phyloP scores from a whole-genome alignment of 2,797 vertebrate genomes.

The Smutsia gigantea region DNA sequence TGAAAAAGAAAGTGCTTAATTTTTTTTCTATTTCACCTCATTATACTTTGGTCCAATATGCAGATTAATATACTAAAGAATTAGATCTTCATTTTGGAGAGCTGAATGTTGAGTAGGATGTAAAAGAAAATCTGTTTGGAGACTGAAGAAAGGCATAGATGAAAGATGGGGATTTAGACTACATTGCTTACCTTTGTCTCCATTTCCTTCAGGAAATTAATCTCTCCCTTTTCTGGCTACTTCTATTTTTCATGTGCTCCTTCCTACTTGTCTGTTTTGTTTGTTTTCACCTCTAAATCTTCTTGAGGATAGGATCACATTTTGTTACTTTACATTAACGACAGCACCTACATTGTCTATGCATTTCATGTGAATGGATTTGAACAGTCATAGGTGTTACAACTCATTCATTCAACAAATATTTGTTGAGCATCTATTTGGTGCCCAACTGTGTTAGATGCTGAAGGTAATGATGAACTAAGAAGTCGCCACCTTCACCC shows the following conservation, averaged over 20 bases:
- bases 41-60: background rate
- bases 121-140: conserved; percentile 2
- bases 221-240: background rate
- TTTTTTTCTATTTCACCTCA: background rate
- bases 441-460: background rate
- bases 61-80: background rate
- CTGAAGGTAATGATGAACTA: background rate
- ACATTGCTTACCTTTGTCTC: background rate
- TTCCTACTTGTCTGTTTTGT: background rate
- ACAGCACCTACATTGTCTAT: background rate
- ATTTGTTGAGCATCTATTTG: background rate
- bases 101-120: background rate
- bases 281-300: background rate
- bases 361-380: background rate
- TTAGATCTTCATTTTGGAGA: conserved; percentile 41
- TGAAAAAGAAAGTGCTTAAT: conserved; percentile 10
- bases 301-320: background rate
- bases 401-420: background rate
- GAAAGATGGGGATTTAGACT: background rate
- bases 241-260: background rate
- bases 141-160: background rate
- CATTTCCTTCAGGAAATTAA: background rate
- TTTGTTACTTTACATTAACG: background rate
- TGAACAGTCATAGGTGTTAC: background rate
- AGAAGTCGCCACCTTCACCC: background rate